Conservation (phyloP, 2,113 vertebrate species). For the Ardeotis arabs region DNA sequence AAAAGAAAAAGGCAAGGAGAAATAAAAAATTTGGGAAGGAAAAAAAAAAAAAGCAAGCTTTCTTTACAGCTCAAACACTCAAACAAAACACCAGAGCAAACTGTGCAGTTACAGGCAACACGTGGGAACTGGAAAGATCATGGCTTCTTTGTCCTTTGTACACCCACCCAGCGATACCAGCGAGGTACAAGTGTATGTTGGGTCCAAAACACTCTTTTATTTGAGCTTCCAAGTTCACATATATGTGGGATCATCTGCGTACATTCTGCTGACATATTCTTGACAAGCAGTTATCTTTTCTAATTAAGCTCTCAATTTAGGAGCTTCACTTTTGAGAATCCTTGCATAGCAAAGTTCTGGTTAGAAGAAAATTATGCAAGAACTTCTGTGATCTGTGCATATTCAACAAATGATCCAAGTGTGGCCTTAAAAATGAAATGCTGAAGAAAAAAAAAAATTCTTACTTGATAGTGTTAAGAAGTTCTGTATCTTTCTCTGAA, state of each 20-base stretch:
- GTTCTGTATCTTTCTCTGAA: constrained; percentile 84
- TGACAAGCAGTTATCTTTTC: neutral
- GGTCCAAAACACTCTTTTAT: neutral
- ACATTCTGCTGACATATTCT: neutral
- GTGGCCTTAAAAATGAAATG: neutral
- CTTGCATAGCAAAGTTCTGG: neutral
- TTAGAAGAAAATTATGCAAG: neutral
- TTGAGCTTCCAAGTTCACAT: neutral
- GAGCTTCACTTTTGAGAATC: neutral
- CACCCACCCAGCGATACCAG: neutral
- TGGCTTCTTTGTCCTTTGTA: neutral
- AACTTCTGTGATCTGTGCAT: neutral
- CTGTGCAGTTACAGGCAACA: neutral
- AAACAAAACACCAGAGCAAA: neutral
- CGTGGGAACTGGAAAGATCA: neutral
- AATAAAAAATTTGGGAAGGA: neutral
- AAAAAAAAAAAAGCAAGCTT: neutral
- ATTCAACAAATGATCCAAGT: neutral
- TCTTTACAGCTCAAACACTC: neutral
- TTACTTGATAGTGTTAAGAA: constrained; percentile 85
- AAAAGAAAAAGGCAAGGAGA: neutral
- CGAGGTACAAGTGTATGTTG: neutral
- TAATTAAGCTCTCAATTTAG: neutral
- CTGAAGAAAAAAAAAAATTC: neutral
- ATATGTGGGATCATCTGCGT: too few relatives aligned